Evolutionary conservation across 2,797 vertebrate species (phyloP).

Genomic region (Pteropus rufus): DNA sequence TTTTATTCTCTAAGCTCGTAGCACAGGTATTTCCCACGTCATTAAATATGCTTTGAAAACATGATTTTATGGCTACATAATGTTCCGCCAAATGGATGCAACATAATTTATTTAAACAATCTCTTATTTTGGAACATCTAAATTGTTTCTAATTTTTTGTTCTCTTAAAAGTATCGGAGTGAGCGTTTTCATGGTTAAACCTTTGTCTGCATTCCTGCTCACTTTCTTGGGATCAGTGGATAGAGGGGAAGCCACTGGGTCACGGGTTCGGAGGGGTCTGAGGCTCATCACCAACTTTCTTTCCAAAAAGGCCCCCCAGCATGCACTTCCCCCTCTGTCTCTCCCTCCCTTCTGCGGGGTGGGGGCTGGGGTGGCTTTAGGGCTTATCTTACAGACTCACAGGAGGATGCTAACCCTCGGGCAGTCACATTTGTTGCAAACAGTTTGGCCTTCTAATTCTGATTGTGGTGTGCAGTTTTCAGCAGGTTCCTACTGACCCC

Average conservation of each 20-base stretch:
- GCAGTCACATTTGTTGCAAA: neutral
- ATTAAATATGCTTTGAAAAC: conserved; percentile 62
- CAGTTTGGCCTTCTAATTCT: neutral
- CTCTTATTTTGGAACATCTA: conserved; percentile 34
- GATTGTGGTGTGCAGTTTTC: neutral
- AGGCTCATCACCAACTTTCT: neutral
- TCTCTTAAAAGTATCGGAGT: neutral
- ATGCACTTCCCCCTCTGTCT: neutral
- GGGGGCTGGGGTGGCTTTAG: neutral
- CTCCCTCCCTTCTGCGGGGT: neutral
- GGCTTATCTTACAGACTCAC: neutral
- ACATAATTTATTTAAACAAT: conserved; percentile 51
- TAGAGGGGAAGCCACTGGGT: neutral
- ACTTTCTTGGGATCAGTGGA: neutral
- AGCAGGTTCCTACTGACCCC: neutral
- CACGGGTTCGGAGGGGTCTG: neutral
- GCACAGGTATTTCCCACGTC: conserved; percentile 17
- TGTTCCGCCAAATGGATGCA: conserved; percentile 36
- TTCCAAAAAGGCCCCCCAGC: neutral
- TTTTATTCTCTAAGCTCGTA: conserved; percentile 53
- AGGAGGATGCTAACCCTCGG: neutral
- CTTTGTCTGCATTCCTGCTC: neutral
- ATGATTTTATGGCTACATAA: conserved; percentile 49
- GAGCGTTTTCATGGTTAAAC: neutral
- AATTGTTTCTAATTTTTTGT: conserved; percentile 18